These are phyloP conservation scores for Falco columbarius DNA, from an alignment of 2,797 vertebrate species.

Conservation along the genomic window DNA sequence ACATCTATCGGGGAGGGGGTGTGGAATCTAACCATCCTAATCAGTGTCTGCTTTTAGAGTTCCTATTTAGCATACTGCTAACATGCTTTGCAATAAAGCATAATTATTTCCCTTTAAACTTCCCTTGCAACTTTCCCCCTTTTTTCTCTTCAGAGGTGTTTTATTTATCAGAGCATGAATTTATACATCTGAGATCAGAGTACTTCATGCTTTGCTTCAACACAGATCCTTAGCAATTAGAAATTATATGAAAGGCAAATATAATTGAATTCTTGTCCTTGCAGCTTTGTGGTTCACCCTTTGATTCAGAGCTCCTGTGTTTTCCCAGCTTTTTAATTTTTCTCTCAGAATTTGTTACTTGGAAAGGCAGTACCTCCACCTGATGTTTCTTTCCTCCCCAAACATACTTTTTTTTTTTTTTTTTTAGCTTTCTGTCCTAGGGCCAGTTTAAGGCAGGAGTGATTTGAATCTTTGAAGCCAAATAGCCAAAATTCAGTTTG, in stretches of 20 bases:
- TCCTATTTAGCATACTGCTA: neutral
- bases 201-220: neutral
- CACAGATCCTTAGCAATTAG: neutral
- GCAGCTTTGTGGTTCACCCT: neutral
- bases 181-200: slow-evolving; percentile 8
- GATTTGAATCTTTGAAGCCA: neutral
- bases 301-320: neutral
- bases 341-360: neutral
- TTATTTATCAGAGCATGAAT: slow-evolving; percentile 34
- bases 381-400: neutral
- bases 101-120: neutral
- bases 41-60: neutral
- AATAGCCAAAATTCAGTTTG: neutral
- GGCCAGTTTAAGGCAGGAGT: neutral
- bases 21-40: neutral
- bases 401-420: neutral
- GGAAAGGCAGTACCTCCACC: neutral
- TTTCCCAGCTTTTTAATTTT: neutral
- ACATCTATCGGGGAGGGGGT: rapidly evolving
- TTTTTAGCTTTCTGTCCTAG: neutral
- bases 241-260: neutral
- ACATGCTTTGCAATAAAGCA: neutral
- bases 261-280: slow-evolving; percentile 36
- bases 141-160: neutral
- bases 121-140: neutral